Base-by-base conservation (phyloP, 2,113 vertebrate genomes). In the Phrynosoma blainvillii region DNA sequence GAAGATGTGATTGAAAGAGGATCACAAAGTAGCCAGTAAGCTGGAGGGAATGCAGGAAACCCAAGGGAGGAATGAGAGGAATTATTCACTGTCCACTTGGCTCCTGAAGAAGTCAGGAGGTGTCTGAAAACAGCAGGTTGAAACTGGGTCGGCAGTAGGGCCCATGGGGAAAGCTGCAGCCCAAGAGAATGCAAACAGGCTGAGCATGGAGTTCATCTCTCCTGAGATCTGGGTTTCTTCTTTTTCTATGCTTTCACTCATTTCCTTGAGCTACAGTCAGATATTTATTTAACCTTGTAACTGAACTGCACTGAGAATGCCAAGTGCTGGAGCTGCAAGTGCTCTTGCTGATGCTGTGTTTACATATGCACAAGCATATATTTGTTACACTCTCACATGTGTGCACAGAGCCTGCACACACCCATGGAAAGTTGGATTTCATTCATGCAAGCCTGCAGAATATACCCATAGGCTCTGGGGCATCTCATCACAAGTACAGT, bases 221-320 rank as follows among this genome's bases (percentile, higher is more conserved):
- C 32, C 27, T 1, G 94, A 92, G 95, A 93, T 96, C 96, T 96
- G 96, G 84, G 90, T 96, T 97, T 97, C 96, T 97, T 96, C 96
- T 96, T 94, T 92, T 92, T 13, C 92, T 82, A 12, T 81, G 79
- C 91, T 93, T 93, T 94, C 95, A 94, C 93, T 97, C 92, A 92
- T 95, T 97, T 97, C 95, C 96, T 95, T 92, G 88, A 96, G 94
- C 93, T 81, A 7, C 93, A 87, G 93, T 93, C 95, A 94, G 94
- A 74, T 96, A 95, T 97, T 97, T 97, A 94, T 86, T 96, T 95
- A 97, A 97, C 96, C 96, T 95, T 90, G 93, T 88, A 89, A 94
- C 92, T 91, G 93, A 21, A 12, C 93, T 87, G 91, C 40, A 8
- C 77, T 1, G 90, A 90, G 84, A 93, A 62, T 10, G 94, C 93